phyloP scores from a whole-genome alignment of 2,113 vertebrate species.

The Arothron firmamentum region DNA sequence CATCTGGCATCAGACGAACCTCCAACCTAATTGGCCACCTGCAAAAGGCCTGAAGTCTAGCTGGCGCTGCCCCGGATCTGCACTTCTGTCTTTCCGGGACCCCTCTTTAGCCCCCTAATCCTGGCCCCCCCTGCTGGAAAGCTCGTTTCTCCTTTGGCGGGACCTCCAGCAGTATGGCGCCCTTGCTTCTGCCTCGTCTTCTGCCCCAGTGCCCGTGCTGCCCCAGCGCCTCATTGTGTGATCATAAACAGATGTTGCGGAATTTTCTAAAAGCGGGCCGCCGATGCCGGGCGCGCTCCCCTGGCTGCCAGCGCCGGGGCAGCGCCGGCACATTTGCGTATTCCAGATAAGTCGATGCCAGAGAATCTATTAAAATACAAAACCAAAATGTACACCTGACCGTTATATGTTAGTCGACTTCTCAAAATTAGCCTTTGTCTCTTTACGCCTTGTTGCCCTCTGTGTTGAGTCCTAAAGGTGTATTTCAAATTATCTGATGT shows the following conservation, averaged over 20 bases:
- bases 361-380: conserved; percentile 2
- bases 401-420: too few species aligned
- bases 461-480: neutral
- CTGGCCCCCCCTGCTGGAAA: neutral
- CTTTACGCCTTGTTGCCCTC: too few species aligned
- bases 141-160: conserved; percentile 47
- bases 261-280: conserved; percentile 82
- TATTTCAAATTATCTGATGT: conserved; percentile 21
- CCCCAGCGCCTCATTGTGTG: conserved; percentile 73
- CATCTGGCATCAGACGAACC: conserved; percentile 43
- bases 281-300: conserved; percentile 78
- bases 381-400: too few species aligned
- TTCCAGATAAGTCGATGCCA: conserved; percentile 1
- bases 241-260: conserved; percentile 94
- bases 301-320: conserved; percentile 65
- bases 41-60: conserved; percentile 49
- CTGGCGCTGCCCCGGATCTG: conserved; percentile 49
- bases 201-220: conserved; percentile 45
- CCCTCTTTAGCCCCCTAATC: conserved; percentile 6
- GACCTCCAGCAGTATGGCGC: conserved; percentile 47
- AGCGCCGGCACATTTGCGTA: conserved; percentile 52
- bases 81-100: conserved; percentile 30
- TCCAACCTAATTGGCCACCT: conserved; percentile 33
- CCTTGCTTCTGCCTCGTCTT: conserved; percentile 47
- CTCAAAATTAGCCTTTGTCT: too few species aligned